phyloP scores from a whole-genome alignment of 92 coral and sea anemone species.

The Porites evermanni region DNA sequence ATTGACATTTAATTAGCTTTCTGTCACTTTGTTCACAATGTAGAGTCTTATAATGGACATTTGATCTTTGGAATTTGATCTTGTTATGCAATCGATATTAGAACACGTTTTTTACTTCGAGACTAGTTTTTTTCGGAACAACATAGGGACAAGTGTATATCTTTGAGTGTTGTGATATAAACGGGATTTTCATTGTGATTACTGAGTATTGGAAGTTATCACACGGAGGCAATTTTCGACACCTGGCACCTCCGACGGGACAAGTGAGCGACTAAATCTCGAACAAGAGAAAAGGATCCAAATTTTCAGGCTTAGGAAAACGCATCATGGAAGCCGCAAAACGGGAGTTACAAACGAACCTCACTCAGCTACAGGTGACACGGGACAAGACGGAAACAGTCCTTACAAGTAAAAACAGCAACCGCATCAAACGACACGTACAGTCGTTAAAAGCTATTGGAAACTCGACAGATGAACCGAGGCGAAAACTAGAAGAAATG shows the following conservation, averaged over 20 bases:
- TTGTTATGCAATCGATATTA: constrained; percentile 2
- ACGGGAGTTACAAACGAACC: constrained; percentile 40
- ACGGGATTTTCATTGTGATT: too few species aligned
- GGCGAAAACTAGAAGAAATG: constrained; percentile 41
- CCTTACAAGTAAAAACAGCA: constrained; percentile 32
- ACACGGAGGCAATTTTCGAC: constrained; percentile 23
- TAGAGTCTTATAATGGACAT: background rate
- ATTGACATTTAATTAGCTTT: constrained; percentile 12
- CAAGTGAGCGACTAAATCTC: constrained; percentile 32
- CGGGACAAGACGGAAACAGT: constrained; percentile 41
- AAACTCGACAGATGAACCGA: constrained; percentile 50
- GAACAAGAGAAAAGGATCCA: constrained; percentile 57
- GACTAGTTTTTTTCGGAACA: background rate
- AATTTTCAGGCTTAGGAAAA: constrained; percentile 7
- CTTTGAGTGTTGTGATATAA: too few species aligned
- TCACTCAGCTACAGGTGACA: constrained; percentile 47
- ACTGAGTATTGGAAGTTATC: too few species aligned
- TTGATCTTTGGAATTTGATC: background rate
- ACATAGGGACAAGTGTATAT: background rate
- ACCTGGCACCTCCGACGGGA: constrained; percentile 62
- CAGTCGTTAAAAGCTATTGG: constrained; percentile 42
- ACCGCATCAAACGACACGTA: constrained; percentile 39
- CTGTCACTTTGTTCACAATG: background rate
- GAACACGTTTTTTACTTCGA: constrained; percentile 12
- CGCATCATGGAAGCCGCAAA: constrained; percentile 42